phyloP scores from a whole-genome alignment of 2,797 vertebrate genomes.

The Catamblyrhynchus diadema region DNA sequence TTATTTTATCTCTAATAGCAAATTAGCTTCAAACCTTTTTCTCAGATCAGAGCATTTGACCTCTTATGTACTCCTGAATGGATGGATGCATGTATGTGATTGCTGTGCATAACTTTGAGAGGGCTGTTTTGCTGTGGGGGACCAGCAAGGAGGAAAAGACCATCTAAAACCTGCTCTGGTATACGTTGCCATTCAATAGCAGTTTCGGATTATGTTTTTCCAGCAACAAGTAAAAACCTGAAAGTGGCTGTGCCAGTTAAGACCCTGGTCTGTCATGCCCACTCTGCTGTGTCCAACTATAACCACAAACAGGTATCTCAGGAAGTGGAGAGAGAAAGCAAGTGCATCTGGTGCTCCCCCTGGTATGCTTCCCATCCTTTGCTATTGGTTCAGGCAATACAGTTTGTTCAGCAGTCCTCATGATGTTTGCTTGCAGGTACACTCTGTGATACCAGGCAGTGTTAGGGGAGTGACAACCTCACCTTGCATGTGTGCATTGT shows the following conservation, averaged over 20 bases:
- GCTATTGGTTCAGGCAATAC: neutral
- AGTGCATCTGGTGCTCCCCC: accelerated
- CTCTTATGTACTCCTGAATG: neutral
- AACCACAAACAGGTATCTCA: neutral
- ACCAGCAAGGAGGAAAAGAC: neutral
- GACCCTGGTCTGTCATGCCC: neutral
- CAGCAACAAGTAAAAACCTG: neutral
- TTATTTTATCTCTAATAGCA: neutral
- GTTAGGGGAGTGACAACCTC: neutral
- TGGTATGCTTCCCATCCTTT: neutral
- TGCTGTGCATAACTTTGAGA: neutral
- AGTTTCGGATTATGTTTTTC: neutral
- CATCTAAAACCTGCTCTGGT: neutral
- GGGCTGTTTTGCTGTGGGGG: neutral
- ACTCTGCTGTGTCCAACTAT: neutral
- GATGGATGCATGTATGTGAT: neutral
- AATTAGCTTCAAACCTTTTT: neutral
- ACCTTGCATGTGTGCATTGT: neutral
- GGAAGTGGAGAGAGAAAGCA: neutral
- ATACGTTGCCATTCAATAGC: neutral
- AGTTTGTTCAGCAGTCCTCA: neutral
- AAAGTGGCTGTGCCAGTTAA: neutral
- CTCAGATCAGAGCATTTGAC: neutral
- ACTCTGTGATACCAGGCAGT: neutral
- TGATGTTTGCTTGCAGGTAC: neutral